Conservation (phyloP, 2,888 invertebrate species). For the Perizoma flavofasciatum region DNA sequence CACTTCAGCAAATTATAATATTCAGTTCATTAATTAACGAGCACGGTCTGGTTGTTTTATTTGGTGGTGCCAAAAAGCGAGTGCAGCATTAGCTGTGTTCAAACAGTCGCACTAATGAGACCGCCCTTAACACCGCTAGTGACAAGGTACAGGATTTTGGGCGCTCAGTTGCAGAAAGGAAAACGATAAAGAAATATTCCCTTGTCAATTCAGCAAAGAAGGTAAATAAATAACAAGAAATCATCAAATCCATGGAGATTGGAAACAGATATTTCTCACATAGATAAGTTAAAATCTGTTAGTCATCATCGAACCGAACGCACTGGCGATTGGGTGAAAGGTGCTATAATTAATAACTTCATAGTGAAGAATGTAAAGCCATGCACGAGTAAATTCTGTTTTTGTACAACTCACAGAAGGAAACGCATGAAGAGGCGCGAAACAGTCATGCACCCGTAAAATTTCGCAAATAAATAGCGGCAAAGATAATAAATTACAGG, state of each 20-base stretch:
- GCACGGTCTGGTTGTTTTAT: slow-evolving; percentile 27
- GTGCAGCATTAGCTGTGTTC: slow-evolving; percentile 20
- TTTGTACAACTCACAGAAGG: no score
- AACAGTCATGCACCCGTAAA: slow-evolving; percentile 63
- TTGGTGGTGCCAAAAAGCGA: slow-evolving; percentile 25
- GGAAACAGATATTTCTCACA: no score
- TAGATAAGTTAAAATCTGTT: no score
- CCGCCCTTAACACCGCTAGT: slow-evolving; percentile 21
- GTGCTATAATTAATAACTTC: no score
- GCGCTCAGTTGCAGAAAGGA: not conserved
- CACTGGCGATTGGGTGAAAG: no score
- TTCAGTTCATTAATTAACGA: slow-evolving; percentile 28
- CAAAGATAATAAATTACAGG: slow-evolving; percentile 83
- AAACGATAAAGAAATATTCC: no score
- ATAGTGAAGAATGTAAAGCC: no score
- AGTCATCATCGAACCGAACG: no score
- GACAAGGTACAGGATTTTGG: slow-evolving; percentile 1
- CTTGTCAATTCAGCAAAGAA: no score
- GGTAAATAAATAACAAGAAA: no score
- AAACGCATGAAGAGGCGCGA: slow-evolving; percentile 47
- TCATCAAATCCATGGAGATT: no score
- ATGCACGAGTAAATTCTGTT: no score
- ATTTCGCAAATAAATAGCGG: slow-evolving; percentile 81
- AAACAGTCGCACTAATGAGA: slow-evolving; percentile 36
- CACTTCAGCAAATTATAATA: slow-evolving; percentile 3